Conservation (phyloP, 2,888 invertebrate species). For the Hoplodrina blanda region DNA sequence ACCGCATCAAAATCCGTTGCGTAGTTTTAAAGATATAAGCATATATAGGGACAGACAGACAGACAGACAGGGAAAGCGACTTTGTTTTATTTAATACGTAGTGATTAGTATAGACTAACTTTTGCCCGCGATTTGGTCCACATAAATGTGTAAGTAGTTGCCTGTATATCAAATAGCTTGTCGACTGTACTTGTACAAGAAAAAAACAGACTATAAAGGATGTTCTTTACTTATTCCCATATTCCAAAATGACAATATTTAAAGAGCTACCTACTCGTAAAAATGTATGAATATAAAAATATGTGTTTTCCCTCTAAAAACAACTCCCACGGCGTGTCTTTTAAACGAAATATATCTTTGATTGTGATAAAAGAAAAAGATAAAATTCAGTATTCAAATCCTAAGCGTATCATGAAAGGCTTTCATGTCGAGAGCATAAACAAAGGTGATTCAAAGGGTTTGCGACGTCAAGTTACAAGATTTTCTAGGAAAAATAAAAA, state of each 20-base stretch:
- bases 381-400: slow-evolving; percentile 68
- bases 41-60: no score
- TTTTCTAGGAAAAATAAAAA: not conserved
- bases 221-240: not conserved
- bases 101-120: no score
- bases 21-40: no score
- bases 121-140: no score
- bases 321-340: slow-evolving; percentile 45
- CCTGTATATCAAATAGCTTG: no score
- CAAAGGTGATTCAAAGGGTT: slow-evolving; percentile 67
- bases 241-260: slow-evolving; percentile 6
- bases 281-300: slow-evolving; percentile 17
- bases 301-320: slow-evolving; percentile 17
- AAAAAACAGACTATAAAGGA: no score
- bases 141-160: no score
- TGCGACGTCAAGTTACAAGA: slow-evolving; percentile 48
- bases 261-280: slow-evolving; percentile 18
- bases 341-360: slow-evolving; percentile 59
- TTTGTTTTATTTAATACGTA: no score
- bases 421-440: slow-evolving; percentile 69
- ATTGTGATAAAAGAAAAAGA: slow-evolving; percentile 63
- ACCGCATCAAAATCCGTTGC: no score
- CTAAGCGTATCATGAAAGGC: slow-evolving; percentile 67
- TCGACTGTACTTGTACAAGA: no score
- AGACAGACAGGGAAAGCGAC: no score